A percentile compares a stretch with the other conserved stretches of the same genome.
phyloP scores from a whole-genome alignment of 2,888 invertebrate genomes.

The Drosophila fulvimacula region DNA sequence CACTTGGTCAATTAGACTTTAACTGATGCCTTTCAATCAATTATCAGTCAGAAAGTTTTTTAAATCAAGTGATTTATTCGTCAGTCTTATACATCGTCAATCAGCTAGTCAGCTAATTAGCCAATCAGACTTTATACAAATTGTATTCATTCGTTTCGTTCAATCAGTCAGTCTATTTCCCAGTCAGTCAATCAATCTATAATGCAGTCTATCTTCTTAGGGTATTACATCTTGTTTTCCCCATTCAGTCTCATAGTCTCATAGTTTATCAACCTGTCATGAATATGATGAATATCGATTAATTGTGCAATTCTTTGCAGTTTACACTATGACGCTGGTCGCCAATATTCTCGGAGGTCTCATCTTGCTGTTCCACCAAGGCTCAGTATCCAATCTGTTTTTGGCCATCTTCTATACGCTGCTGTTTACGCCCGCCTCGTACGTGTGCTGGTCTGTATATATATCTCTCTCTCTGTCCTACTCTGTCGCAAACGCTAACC shows the following conservation, averaged over 20 bases:
- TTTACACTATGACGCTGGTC: constrained; percentile 94
- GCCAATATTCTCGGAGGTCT: constrained; percentile 95
- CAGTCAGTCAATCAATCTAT: background rate
- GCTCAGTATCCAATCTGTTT: constrained; percentile 91
- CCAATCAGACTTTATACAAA: too few relatives aligned
- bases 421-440: constrained; percentile 98
- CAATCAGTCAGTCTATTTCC: background rate
- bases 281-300: too few relatives aligned
- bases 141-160: too few relatives aligned
- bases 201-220: too few relatives aligned
- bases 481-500: background rate
- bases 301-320: constrained; percentile 86
- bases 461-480: background rate
- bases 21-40: background rate
- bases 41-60: background rate
- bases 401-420: constrained; percentile 94
- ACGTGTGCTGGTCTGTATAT: constrained; percentile 93
- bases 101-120: too few relatives aligned
- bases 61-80: background rate
- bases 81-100: background rate
- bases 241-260: too few relatives aligned
- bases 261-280: too few relatives aligned
- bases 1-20: too few relatives aligned
- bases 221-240: too few relatives aligned
- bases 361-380: constrained; percentile 88